Evolutionary conservation across 2,797 vertebrate species (phyloP).

Genomic region (Hapalemur alaotrensis): DNA sequence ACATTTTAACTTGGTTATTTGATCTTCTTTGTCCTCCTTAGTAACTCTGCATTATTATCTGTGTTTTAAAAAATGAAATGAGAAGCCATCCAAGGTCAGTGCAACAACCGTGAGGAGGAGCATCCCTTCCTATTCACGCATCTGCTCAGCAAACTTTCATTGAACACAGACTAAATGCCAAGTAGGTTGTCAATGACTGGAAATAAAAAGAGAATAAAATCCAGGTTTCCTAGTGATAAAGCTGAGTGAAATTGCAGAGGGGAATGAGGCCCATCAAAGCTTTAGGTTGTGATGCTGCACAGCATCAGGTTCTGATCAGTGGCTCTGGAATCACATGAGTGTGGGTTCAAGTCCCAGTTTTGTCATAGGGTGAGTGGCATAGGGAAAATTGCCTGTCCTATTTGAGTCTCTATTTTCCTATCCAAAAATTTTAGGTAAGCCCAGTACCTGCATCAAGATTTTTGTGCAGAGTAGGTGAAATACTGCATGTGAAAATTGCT

Average conservation of each 20-base stretch:
- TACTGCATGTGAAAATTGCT: not conserved
- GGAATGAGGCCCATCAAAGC: not conserved
- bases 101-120: not conserved
- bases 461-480: not conserved
- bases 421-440: not conserved
- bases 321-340: not conserved
- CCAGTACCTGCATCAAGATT: not conserved
- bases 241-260: not conserved
- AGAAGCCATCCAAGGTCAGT: conserved; percentile 27
- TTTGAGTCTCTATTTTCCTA: not conserved
- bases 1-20: conserved; percentile 47
- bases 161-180: conserved; percentile 48
- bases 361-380: not conserved
- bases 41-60: not conserved
- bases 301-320: not conserved
- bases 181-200: not conserved
- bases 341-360: not conserved
- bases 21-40: conserved; percentile 44
- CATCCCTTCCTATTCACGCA: not conserved
- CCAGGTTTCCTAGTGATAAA: not conserved
- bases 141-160: not conserved
- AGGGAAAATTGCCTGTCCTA: not conserved
- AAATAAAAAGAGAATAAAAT: conserved; percentile 1
- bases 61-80: conserved; percentile 47
- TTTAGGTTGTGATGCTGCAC: not conserved